Conservation (phyloP, 1,140 invertebrate species). For the Asbolus verrucosus region DNA sequence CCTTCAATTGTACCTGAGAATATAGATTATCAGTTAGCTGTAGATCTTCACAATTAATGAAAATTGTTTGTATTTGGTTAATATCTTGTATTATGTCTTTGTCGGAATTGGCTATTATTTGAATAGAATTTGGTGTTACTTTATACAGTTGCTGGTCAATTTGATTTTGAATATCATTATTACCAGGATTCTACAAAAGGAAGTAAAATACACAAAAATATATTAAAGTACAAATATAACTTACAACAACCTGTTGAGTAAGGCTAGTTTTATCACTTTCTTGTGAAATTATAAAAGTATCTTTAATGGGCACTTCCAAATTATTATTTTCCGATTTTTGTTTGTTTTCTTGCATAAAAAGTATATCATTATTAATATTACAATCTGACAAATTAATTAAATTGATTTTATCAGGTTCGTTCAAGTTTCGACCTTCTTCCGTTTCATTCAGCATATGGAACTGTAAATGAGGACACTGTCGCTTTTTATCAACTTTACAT, state of each 20-base stretch:
- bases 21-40: slow-evolving; percentile 24
- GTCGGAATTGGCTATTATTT: slow-evolving; percentile 31
- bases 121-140: slow-evolving; percentile 22
- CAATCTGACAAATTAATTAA: neutral
- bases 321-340: neutral
- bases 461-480: neutral
- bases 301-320: too few relatives aligned
- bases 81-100: neutral
- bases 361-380: neutral
- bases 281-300: too few relatives aligned
- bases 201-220: neutral
- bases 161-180: neutral
- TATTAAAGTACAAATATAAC: neutral
- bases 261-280: neutral
- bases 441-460: neutral
- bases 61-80: slow-evolving; percentile 32
- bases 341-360: neutral
- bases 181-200: neutral
- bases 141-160: slow-evolving; percentile 25
- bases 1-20: slow-evolving; percentile 56
- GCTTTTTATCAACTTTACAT: too few relatives aligned
- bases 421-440: neutral
- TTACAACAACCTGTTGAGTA: slow-evolving; percentile 7
- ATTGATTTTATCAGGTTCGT: neutral
- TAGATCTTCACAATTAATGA: slow-evolving; percentile 40